A percentile compares a stretch with the other conserved stretches of the same genome.
These are phyloP conservation scores for Sthenelais limicola DNA, from an alignment of 2,888 invertebrate species.

Conservation along the genomic window DNA sequence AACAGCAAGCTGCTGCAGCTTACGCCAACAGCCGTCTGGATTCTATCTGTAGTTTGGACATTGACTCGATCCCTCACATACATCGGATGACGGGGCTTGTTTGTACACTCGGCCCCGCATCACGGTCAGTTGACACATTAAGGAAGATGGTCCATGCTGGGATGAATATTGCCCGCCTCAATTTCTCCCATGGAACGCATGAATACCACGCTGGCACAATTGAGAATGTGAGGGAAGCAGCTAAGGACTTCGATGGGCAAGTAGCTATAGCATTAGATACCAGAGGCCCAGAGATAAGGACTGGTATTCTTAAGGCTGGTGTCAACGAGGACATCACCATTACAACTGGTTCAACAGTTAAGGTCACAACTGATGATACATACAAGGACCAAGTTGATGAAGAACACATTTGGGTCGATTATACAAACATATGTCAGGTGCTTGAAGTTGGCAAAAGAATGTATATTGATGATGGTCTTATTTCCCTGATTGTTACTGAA, in stretches of 20 bases:
- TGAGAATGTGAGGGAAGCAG: slow-evolving; percentile 88
- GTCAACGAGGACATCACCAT: slow-evolving; percentile 92
- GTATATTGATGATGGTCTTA: slow-evolving; percentile 96
- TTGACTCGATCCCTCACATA: slow-evolving; percentile 89
- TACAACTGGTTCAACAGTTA: slow-evolving; percentile 85
- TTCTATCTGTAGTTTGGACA: slow-evolving; percentile 94
- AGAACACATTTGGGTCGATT: slow-evolving; percentile 87
- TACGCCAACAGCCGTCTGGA: slow-evolving; percentile 82
- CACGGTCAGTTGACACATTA: slow-evolving; percentile 82
- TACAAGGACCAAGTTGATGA: slow-evolving; percentile 85
- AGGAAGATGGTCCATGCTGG: slow-evolving; percentile 96
- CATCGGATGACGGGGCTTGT: slow-evolving; percentile 94
- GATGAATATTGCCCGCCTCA: slow-evolving; percentile 96
- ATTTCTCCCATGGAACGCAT: slow-evolving; percentile 96
- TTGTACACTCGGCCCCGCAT: slow-evolving; percentile 92
- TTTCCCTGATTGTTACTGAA: slow-evolving; percentile 89
- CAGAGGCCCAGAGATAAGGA: slow-evolving; percentile 96
- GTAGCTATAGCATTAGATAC: slow-evolving; percentile 97
- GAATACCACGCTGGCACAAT: slow-evolving; percentile 88
- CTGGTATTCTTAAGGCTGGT: slow-evolving; percentile 74
- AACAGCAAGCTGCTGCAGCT: slow-evolving; percentile 68
- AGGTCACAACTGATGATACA: slow-evolving; percentile 85
- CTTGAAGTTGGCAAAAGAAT: slow-evolving; percentile 84
- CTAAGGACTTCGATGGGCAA: slow-evolving; percentile 76
- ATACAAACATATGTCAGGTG: slow-evolving; percentile 94